phyloP scores from a whole-genome alignment of 2,113 vertebrate genomes.

The Mesocricetus auratus region DNA sequence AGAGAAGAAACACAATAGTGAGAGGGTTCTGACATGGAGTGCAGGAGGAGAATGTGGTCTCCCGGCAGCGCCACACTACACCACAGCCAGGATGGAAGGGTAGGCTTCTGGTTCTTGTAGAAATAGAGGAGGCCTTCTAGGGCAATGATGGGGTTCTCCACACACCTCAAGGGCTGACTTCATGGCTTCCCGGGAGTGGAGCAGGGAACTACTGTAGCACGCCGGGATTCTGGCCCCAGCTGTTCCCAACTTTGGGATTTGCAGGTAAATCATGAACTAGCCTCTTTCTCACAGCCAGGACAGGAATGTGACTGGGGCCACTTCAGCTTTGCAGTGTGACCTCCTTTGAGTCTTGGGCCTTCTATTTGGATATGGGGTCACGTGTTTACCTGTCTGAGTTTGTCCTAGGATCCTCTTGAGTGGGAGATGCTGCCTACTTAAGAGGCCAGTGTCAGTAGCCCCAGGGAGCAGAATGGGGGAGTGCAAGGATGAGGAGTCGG shows the following conservation, averaged over 20 bases:
- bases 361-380: neutral
- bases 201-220: neutral
- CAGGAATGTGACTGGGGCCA: neutral
- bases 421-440: neutral
- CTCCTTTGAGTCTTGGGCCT: neutral
- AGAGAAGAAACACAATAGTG: neutral
- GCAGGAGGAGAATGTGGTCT: neutral
- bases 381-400: neutral
- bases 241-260: neutral
- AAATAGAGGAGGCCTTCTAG: neutral
- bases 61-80: neutral
- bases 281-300: neutral
- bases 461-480: fast-evolving
- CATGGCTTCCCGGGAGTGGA: neutral
- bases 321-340: fast-evolving
- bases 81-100: neutral
- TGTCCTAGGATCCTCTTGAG: fast-evolving
- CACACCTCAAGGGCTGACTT: neutral
- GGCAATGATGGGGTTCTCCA: neutral
- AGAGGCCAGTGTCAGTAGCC: neutral
- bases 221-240: no score
- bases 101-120: neutral
- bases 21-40: neutral
- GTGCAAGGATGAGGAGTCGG: fast-evolving
- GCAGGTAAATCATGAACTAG: neutral